These are phyloP conservation scores for Heliconius nattereri DNA, from an alignment of 1,140 invertebrate species.

Conservation along the genomic window DNA sequence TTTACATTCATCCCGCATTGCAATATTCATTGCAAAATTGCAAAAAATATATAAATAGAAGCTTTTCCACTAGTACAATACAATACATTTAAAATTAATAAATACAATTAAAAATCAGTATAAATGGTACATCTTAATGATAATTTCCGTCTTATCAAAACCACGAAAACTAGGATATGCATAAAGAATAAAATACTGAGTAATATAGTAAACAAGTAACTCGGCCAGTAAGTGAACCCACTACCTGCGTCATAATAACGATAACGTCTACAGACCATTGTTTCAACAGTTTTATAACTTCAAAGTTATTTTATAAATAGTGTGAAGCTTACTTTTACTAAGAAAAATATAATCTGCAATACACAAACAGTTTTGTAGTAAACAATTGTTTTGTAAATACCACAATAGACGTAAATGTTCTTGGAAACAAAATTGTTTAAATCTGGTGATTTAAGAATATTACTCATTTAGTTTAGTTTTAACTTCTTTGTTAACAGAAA, in stretches of 20 bases:
- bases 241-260: background rate
- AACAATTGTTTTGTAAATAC: background rate
- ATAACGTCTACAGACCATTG: background rate
- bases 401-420: background rate
- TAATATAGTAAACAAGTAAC: background rate
- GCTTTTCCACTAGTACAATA: too few species aligned
- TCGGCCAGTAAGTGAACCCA: background rate
- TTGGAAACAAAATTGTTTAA: background rate
- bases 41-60: too few species aligned
- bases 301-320: background rate
- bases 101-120: too few species aligned
- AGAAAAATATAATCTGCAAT: background rate
- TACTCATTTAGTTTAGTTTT: conserved; percentile 1
- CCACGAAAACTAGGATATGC: too few species aligned
- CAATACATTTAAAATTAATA: too few species aligned
- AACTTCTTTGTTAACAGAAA: background rate
- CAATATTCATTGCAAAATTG: too few species aligned
- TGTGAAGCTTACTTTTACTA: background rate
- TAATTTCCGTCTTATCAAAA: too few species aligned
- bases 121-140: too few species aligned
- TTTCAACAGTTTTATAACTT: background rate
- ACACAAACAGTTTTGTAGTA: background rate
- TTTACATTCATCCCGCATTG: too few species aligned
- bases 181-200: background rate
- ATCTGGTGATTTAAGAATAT: background rate